Evolutionary conservation across 2,113 vertebrate genomes (phyloP).

Genomic region (Chiloscyllium plagiosum): DNA sequence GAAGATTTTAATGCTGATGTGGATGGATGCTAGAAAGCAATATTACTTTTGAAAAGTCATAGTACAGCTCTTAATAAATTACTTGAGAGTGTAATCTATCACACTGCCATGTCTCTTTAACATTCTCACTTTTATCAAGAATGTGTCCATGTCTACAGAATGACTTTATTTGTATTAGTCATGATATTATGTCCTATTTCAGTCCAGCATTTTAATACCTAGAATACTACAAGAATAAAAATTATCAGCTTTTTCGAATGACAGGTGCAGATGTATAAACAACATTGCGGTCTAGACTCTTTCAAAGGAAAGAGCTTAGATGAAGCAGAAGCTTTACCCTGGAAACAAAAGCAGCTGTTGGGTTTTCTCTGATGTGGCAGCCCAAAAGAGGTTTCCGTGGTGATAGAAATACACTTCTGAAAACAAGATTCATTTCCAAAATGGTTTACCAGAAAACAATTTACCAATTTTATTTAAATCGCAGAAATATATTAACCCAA

Average conservation of each 20-base stretch:
- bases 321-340: slow-evolving; percentile 23
- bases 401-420: slow-evolving; percentile 75
- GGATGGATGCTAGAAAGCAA: not conserved
- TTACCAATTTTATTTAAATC: not conserved
- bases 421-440: slow-evolving; percentile 75
- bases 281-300: slow-evolving; percentile 23
- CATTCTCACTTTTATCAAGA: slow-evolving; percentile 1
- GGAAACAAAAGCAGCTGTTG: slow-evolving; percentile 70
- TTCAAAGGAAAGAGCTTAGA: slow-evolving; percentile 32
- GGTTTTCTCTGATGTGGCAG: slow-evolving; percentile 68
- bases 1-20: not conserved
- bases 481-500: not conserved
- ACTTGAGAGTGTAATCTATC: slow-evolving; percentile 24
- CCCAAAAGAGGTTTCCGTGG: slow-evolving; percentile 73
- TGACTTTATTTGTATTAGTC: slow-evolving; percentile 19
- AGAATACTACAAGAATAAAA: slow-evolving; percentile 12
- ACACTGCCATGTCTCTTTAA: slow-evolving; percentile 6
- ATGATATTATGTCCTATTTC: not conserved
- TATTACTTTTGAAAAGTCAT: slow-evolving; percentile 26
- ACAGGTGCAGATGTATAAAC: slow-evolving; percentile 30
- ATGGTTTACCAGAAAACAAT: not conserved
- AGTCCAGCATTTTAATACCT: not conserved
- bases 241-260: slow-evolving; percentile 14
- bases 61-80: slow-evolving; percentile 30
- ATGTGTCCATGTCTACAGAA: not conserved